Evolutionary conservation across 2,797 vertebrate genomes (phyloP), one percentile per base, ranked within the genome.

Genomic region (Chiroxiphia lanceolata): DNA sequence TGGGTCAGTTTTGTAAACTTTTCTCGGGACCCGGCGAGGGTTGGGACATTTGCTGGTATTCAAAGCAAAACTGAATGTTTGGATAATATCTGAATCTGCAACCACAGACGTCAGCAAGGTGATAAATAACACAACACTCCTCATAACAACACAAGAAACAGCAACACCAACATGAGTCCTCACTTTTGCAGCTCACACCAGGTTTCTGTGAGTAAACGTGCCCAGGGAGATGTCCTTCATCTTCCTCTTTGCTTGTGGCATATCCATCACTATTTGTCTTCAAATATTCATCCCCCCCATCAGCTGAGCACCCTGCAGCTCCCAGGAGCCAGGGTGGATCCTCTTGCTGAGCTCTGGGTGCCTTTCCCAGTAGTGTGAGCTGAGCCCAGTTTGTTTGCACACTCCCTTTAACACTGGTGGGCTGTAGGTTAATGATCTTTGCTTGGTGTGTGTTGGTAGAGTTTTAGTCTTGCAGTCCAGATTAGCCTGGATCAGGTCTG

Each of bases 11-110:
- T 23, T 89, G 87, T 87, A 61, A 78, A 83, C 64, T 44, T 63
- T 56, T 54, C 71, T 60, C 1, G 0, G 45, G 53, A 26, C 65
- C 54, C 64, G 34, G 48, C 0, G 3, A 45, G 34, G 33, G 6
- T 8, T 70, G 67, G 48, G 64, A 47, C 9, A 11, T 15, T 5
- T 51, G 59, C 16, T 67, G 44, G 6, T 34, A 57, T 34, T 81
- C 44, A 36, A 71, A 89, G 65, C 29, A 65, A 29, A 87, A 54
- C 27, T 3, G 45, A 34, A 85, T 47, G 25, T 50, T 79, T 12
- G 22, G 44, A 23, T 15, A 83, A 70, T 57, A 47, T 36, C 81
- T 74, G 47, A 13, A 31, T 22, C 34, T 48, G 47, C 5, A 17
- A 29, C 53, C 60, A 87, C 71, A 64, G 33, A 27, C 10, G 17